These are phyloP conservation scores for Macquaria ambigua DNA, from an alignment of 2,113 vertebrate genomes.

Conservation along the genomic window DNA sequence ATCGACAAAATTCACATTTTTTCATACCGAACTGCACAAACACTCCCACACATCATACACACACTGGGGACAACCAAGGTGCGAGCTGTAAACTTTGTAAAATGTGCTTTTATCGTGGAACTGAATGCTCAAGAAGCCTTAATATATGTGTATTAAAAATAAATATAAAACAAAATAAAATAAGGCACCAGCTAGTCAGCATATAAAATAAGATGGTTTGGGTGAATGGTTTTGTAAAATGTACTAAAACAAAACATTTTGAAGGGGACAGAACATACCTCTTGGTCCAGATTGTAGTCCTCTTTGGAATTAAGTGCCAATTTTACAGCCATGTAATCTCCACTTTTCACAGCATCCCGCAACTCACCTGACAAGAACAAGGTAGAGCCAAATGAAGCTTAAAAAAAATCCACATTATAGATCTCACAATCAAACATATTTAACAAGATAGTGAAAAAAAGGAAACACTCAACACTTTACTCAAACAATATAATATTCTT, in stretches of 20 bases:
- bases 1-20: not conserved
- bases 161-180: not conserved
- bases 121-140: not conserved
- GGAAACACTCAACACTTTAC: not conserved
- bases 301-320: constrained; percentile 94
- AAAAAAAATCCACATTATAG: not conserved
- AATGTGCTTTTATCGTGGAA: constrained; percentile 26
- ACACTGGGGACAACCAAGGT: constrained; percentile 78
- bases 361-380: constrained; percentile 85
- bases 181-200: not conserved
- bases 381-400: not conserved
- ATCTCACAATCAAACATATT: not conserved
- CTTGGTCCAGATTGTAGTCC: constrained; percentile 96
- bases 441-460: not conserved
- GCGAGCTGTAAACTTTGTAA: constrained; percentile 39
- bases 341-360: constrained; percentile 96
- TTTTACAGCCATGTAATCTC: constrained; percentile 95
- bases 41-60: constrained; percentile 34
- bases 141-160: not conserved
- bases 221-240: not conserved
- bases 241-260: not conserved
- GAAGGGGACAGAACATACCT: constrained; percentile 83
- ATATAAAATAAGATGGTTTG: not conserved
- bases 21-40: not conserved
- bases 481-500: not conserved